Percentiles rank a stretch among this genome's conserved stretches.
Evolutionary conservation across 2,113 vertebrate genomes (phyloP).

Genomic region (Pygoscelis antarcticus): DNA sequence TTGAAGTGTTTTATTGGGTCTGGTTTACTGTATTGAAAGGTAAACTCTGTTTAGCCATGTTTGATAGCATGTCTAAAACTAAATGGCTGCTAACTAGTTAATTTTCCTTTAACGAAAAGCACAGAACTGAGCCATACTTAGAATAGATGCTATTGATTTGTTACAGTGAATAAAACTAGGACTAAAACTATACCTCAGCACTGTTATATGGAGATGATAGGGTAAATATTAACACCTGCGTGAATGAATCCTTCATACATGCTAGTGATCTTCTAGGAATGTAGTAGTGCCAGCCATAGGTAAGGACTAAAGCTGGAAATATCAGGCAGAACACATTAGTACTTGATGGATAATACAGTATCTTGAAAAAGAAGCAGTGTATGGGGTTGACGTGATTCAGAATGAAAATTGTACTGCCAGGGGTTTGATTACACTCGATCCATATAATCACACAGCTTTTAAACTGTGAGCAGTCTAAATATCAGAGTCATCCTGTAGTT

Average conservation of each 20-base stretch:
- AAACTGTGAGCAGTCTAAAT: not conserved
- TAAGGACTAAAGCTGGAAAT: not conserved
- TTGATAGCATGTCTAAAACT: not conserved
- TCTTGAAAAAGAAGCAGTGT: not conserved
- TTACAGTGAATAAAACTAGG: not conserved
- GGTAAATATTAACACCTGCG: not conserved
- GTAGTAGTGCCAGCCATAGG: not conserved
- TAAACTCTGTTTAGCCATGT: not conserved
- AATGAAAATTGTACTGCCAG: not conserved
- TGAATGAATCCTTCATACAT: accelerated
- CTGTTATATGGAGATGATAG: not conserved
- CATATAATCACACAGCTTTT: not conserved
- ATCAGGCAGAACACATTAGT: not conserved
- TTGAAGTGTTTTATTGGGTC: not conserved
- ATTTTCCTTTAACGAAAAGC: not conserved
- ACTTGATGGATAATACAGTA: not conserved
- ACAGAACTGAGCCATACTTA: not conserved
- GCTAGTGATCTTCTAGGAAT: not conserved
- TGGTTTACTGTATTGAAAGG: not conserved
- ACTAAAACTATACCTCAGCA: not conserved
- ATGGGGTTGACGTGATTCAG: not conserved
- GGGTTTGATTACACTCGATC: not conserved
- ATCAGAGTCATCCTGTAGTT: not conserved
- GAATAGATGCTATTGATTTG: not conserved
- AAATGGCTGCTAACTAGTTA: not conserved